These are phyloP conservation scores for Thelaira solivaga DNA, from an alignment of 2,888 invertebrate genomes.

Conservation along the genomic window DNA sequence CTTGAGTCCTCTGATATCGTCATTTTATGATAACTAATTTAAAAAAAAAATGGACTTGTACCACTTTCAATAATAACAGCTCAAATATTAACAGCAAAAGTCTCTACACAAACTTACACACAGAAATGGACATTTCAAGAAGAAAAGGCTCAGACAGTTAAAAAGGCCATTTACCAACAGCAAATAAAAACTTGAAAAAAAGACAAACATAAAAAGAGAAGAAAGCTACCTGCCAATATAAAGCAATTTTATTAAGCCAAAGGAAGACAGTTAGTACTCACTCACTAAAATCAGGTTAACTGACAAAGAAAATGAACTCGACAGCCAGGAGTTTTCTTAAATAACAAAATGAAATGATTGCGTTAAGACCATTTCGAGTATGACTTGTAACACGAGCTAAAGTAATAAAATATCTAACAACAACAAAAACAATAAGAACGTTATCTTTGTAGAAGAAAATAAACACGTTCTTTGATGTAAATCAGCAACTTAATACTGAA, in stretches of 20 bases:
- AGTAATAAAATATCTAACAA: too few species aligned
- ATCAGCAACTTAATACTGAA: too few species aligned
- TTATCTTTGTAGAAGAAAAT: too few species aligned
- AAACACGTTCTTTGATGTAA: too few species aligned
- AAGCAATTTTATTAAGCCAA: conserved; percentile 37
- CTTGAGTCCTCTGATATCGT: too few species aligned
- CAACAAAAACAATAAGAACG: too few species aligned
- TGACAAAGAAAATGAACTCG: conserved; percentile 11
- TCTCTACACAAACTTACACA: neutral
- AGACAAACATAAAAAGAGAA: neutral
- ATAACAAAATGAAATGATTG: neutral
- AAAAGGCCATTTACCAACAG: conserved; percentile 38
- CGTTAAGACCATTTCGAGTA: neutral
- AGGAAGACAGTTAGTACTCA: neutral
- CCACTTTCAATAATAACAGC: too few species aligned
- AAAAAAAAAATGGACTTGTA: too few species aligned
- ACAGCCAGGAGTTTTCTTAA: neutral
- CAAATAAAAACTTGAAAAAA: neutral
- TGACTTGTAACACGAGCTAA: too few species aligned
- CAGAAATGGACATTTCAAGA: neutral
- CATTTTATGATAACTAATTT: too few species aligned
- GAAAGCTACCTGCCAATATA: conserved; percentile 46
- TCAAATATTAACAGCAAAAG: too few species aligned
- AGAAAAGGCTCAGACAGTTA: conserved; percentile 34
- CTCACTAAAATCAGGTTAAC: conserved; percentile 34